Percentiles rank a stretch among this genome's conserved stretches.
These are phyloP conservation scores for Apistogramma diplotaenia DNA, from an alignment of 2,113 vertebrate species.

Conservation along the genomic window DNA sequence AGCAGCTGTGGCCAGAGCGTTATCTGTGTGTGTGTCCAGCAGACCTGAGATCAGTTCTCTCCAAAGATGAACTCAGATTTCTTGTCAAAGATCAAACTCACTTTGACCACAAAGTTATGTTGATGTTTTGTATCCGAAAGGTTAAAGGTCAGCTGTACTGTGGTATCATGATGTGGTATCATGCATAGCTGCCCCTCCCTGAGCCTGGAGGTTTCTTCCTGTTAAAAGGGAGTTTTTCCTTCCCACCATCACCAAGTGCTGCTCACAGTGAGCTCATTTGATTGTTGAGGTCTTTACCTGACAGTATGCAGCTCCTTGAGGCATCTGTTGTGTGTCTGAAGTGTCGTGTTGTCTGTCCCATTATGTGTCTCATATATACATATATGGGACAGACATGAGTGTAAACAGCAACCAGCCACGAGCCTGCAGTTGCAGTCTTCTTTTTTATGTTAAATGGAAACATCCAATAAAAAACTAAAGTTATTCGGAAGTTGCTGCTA, in stretches of 20 bases:
- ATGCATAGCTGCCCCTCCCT: not conserved
- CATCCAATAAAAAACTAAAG: not conserved
- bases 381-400: not conserved
- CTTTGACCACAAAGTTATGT: not conserved
- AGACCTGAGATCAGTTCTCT: too few relatives aligned
- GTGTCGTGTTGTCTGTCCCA: too few relatives aligned
- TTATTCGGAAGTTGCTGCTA: not conserved
- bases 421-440: not conserved
- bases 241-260: rapidly evolving
- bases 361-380: not conserved
- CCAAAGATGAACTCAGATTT: not conserved
- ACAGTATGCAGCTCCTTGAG: not conserved
- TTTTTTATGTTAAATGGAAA: not conserved
- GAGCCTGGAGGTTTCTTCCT: not conserved
- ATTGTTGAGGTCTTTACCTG: rapidly evolving
- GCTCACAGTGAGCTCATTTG: not conserved
- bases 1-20: not conserved
- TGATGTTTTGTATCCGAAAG: too few relatives aligned
- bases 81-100: not conserved
- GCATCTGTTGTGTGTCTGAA: not conserved
- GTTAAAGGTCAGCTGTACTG: not conserved
- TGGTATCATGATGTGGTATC: not conserved
- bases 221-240: not conserved
- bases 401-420: rapidly evolving
- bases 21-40: not conserved